A percentile compares a stretch with the other conserved stretches of the same genome.
Conservation (phyloP, 2,113 vertebrate species). For the Cyprinodon brontotheroides region DNA sequence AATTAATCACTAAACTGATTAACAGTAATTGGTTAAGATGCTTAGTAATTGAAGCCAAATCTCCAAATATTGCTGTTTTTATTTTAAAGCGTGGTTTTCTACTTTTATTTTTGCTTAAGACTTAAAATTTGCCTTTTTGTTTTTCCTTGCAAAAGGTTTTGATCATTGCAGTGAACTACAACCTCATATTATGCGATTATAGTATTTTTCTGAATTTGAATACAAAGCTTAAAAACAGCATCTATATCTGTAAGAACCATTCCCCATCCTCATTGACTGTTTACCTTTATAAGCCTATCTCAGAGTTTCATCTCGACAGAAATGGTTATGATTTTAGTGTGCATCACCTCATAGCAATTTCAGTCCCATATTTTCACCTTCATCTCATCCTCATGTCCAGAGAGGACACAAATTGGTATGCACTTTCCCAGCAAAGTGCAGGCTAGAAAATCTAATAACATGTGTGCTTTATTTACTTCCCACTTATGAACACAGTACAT, state of each 20-base stretch:
- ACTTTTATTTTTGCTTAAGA: background rate
- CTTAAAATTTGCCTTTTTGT: background rate
- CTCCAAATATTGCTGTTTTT: background rate
- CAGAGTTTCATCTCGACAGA: slow-evolving; percentile 22
- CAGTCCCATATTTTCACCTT: slow-evolving; percentile 46
- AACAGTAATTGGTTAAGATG: background rate
- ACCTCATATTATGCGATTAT: background rate
- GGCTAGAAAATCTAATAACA: slow-evolving; percentile 29
- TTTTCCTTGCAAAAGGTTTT: background rate
- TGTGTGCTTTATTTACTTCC: slow-evolving; percentile 21
- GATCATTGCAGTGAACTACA: background rate
- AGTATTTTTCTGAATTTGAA: background rate
- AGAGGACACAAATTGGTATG: slow-evolving; percentile 38
- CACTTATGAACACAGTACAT: slow-evolving; percentile 27
- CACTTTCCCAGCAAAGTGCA: slow-evolving; percentile 29
- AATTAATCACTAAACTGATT: background rate
- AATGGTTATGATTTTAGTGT: slow-evolving; percentile 31
- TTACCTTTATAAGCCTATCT: slow-evolving; percentile 32
- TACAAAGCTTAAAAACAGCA: slow-evolving; percentile 3
- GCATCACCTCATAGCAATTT: slow-evolving; percentile 64
- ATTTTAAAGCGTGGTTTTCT: background rate
- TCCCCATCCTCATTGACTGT: slow-evolving; percentile 12
- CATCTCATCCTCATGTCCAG: slow-evolving; percentile 51
- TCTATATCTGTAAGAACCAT: slow-evolving; percentile 14
- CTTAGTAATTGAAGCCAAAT: background rate